Evolutionary conservation across 2,888 invertebrate genomes (phyloP), one percentile per base, ranked within the genome.

Genomic region (Alviniconcha strummeri): DNA sequence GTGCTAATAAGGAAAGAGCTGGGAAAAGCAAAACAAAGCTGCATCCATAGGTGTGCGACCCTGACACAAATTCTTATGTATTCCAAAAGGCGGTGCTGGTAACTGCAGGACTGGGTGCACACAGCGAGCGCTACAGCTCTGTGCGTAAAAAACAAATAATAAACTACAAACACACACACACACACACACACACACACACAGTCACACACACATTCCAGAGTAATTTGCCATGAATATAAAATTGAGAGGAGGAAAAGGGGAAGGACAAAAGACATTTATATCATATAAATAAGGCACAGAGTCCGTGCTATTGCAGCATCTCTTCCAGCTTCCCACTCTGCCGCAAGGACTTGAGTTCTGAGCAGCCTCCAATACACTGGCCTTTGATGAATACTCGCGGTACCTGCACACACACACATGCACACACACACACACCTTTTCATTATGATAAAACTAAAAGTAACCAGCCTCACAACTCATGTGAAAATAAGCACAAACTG

Each of bases 381-480:
- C 92, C 92, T 84, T 90, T 89, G 6, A 92, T 86, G 81, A 92
- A 92, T 71, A 92, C 91, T 75, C 91, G 80, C 0, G 92, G 92
- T 36, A 92, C 92, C 92, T 92, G 87, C 19, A 78, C 4, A 55
- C 83, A 64, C 79, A 69, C 52, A 9, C 19, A 13, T 9, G 0
- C 57, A 19, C 36, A 75, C n/a, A 69, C 17, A 69, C 9, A 69
- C 9, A 36, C 36, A 36, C 36, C 3, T 36, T 36, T 36, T 36
- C 36, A 36, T 36, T 36, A 36, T 36, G 36, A 15, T 9, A 64
- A 15, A 64, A 15, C 11, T 64, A 4, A 64, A 64, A 64, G 64
- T 9, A 64, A 36, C 36, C 64, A 64, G 15, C 11, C 64, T 64
- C 64, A 64, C 11, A 64, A 64, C 64, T 3, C 4, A 1, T 13